Evolutionary conservation across 2,888 invertebrate species (phyloP), one percentile per base, ranked within the genome.

Genomic region (Xylocampa areola): DNA sequence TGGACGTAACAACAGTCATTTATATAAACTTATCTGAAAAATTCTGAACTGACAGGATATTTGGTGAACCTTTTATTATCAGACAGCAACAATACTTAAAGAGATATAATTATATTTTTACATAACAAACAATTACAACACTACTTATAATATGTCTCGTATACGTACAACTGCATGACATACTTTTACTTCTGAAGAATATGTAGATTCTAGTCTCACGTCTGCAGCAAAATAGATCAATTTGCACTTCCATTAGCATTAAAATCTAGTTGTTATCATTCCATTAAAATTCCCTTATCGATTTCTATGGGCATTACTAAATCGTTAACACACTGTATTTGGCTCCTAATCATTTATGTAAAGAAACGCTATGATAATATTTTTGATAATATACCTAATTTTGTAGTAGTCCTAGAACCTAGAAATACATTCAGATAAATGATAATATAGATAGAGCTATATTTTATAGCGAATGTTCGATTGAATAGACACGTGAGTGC

Each of bases 1-100:
- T 43, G 10, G 39, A 55, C 48, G 45, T 49, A 64, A 73, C 68
- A 59, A 55, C 70, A 49, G 48, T 53, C 48, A 66, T 76, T 73
- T 76, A 68, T 73, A 64, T 73, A 66, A 57, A 53, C 63, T 54
- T 66, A 66, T 64, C 64, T 49, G 52, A 45, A 41, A 41, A 57
- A 59, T 59, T 57, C 50, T 51, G 27, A 61, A 45, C 13, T 14
- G 49, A 60, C 62, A 57, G 55, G 52, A 69, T 72, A 57, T 59
- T 64, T 54, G 33, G 19, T 53, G 55, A 58, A 51, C 37, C 52
- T 60, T 58, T 65, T 21, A 21, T 21, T 66, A 63, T 67, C 61
- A 54, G 75, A 68, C 75, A 39, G 55, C 57, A 48, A 55, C 35
- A 48, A 63, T 41, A 63, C 70, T 49, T 33, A 39, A 43, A 51